Evolutionary conservation across 1,140 invertebrate species (phyloP).

Genomic region (Dreissena rostriformis): DNA sequence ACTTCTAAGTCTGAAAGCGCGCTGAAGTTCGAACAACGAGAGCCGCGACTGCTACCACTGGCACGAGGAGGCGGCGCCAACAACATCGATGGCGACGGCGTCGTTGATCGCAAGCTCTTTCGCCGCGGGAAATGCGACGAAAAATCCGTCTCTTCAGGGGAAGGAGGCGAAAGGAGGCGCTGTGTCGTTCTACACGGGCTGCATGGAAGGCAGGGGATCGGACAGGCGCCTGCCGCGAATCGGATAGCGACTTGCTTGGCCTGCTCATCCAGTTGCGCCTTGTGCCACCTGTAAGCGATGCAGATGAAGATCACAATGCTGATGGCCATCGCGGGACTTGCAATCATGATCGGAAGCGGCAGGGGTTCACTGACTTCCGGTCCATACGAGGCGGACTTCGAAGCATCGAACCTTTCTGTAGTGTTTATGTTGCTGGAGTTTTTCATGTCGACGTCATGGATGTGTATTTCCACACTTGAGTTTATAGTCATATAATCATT

Average conservation of each 20-base stretch:
- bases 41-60: constrained; percentile 15
- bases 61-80: neutral
- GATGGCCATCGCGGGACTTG: constrained; percentile 39
- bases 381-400: neutral
- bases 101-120: constrained; percentile 24
- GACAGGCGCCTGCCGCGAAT: constrained; percentile 8
- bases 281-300: constrained; percentile 43
- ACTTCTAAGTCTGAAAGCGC: constrained; percentile 35
- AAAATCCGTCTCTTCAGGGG: constrained; percentile 1
- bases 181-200: neutral
- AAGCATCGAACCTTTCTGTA: no score
- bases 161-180: neutral
- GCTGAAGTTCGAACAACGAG: constrained; percentile 38
- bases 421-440: no score
- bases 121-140: neutral
- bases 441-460: no score
- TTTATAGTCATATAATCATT: no score
- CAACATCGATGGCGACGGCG: neutral
- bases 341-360: constrained; percentile 43
- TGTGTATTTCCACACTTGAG: no score
- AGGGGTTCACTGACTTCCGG: neutral
- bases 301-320: constrained; percentile 49
- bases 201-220: constrained; percentile 25
- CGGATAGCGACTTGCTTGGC: constrained; percentile 31
- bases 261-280: constrained; percentile 32